Evolutionary conservation across 2,113 vertebrate species (phyloP), one percentile per base, ranked within the genome.

Genomic region (Seriola rivoliana): DNA sequence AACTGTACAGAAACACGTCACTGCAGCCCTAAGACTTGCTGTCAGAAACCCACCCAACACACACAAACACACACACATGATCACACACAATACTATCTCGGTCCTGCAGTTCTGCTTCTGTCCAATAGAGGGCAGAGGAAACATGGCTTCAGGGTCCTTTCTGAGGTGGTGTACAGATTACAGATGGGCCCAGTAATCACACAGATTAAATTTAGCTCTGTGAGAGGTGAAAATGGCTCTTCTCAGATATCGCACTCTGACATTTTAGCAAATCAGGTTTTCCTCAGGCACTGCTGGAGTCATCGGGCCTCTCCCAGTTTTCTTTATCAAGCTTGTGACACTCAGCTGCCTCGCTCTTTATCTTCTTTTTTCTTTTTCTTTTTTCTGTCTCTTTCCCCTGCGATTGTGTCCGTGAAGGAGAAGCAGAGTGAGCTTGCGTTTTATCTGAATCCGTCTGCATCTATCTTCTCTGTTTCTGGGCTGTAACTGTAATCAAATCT

Each of bases 401-500:
- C 16, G 14, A 32, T 63, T 67, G 29, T 60, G 74, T 55, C 46
- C 36, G 21, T 74, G 23, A 78, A 66, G 36, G 71, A 77, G 57
- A 58, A 17, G 16, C 66, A 48, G 72, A 2, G 19, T 1, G 40
- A 69, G 66, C 23, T 40, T 29, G 16, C 42, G 40, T 73, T 77
- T 71, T 69, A 74, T 83, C 81, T 86, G 48, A 79, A 63, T 81
- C 68, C 29, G 14, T 74, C 82, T 79, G 46, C 63, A 71, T 83
- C 78, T 34, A 14, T 85, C 81, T 65, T 75, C 75, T 73, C 64
- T 76, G 62, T 77, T 86, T 88, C 78, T 89, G 75, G 78, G 66
- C 72, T 44, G 70, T 63, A 69, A 62, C 75, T 82, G 42, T 93
- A 93, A 93, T 94, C 75, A 32, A 79, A 93, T 94, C 80, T 81